Conservation (phyloP, 1,140 invertebrate genomes). For the Lordiphosa stackelbergi region DNA sequence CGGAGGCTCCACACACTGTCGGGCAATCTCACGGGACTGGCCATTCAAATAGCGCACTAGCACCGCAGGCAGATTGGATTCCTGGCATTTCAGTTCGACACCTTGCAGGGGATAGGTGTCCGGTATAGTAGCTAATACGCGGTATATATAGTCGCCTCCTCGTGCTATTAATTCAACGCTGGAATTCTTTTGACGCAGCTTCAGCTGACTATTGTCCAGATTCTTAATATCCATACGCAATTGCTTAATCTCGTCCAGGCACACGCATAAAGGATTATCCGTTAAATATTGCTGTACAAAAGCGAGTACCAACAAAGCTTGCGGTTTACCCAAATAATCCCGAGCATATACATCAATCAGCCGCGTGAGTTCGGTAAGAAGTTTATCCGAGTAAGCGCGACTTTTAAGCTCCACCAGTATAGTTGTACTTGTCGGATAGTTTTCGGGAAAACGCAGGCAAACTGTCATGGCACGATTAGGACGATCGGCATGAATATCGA, state of each 20-base stretch:
- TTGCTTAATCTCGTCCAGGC: constrained; percentile 84
- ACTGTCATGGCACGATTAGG: constrained; percentile 81
- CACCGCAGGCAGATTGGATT: constrained; percentile 83
- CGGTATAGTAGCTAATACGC: constrained; percentile 81
- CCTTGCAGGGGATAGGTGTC: constrained; percentile 81
- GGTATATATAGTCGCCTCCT: constrained; percentile 81
- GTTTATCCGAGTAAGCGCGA: constrained; percentile 82
- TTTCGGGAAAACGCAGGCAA: constrained; percentile 83
- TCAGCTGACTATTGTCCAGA: constrained; percentile 76
- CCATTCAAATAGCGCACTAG: constrained; percentile 82
- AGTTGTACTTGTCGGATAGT: constrained; percentile 79
- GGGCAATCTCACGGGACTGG: constrained; percentile 84
- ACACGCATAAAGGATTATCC: constrained; percentile 86
- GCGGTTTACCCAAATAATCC: constrained; percentile 81
- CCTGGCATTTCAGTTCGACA: constrained; percentile 80
- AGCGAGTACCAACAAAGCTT: constrained; percentile 79
- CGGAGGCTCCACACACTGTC: constrained; percentile 85
- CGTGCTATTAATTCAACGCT: constrained; percentile 80
- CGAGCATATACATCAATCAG: constrained; percentile 82
- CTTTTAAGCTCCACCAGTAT: constrained; percentile 87
- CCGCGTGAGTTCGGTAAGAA: constrained; percentile 82
- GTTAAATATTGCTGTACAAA: constrained; percentile 84
- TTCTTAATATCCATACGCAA: constrained; percentile 79
- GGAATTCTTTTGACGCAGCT: constrained; percentile 84
- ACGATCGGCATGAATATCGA: constrained; percentile 81